phyloP scores from a whole-genome alignment of 2,113 vertebrate species.

The Hyaena hyaena region DNA sequence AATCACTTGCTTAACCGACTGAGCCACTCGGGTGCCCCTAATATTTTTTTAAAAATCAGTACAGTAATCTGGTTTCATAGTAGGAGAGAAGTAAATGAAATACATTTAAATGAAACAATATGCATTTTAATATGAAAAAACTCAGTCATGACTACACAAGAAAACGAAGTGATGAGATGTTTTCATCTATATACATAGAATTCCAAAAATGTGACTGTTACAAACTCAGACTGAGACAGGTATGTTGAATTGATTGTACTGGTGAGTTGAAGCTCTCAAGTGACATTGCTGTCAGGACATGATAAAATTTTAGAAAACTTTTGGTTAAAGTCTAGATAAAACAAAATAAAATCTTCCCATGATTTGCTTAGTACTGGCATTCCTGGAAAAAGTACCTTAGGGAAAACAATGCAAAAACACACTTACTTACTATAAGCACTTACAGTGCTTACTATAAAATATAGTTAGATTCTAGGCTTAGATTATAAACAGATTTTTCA shows the following conservation, averaged over 20 bases:
- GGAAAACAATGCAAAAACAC: neutral
- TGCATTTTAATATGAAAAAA: neutral
- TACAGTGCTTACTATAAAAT: neutral
- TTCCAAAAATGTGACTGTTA: neutral
- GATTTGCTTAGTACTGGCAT: neutral
- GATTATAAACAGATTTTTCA: neutral
- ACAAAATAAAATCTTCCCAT: neutral
- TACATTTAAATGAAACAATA: neutral
- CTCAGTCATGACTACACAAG: neutral
- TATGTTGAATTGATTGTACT: neutral
- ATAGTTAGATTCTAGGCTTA: neutral
- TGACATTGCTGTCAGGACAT: neutral
- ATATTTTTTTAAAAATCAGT: neutral
- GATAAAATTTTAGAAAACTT: neutral
- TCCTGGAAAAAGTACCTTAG: neutral
- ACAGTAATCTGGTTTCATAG: neutral
- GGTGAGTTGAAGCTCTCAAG: neutral
- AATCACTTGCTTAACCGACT: too few relatives aligned
- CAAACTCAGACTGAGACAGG: neutral
- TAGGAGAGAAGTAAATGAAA: slow-evolving; percentile 14
- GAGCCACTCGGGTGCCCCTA: too few relatives aligned
- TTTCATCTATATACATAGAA: neutral
- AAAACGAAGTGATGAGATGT: neutral
- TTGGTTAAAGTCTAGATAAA: neutral
- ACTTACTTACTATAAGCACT: too few relatives aligned